phyloP scores from a whole-genome alignment of 2,888 invertebrate genomes.

The Sympetrum striolatum region DNA sequence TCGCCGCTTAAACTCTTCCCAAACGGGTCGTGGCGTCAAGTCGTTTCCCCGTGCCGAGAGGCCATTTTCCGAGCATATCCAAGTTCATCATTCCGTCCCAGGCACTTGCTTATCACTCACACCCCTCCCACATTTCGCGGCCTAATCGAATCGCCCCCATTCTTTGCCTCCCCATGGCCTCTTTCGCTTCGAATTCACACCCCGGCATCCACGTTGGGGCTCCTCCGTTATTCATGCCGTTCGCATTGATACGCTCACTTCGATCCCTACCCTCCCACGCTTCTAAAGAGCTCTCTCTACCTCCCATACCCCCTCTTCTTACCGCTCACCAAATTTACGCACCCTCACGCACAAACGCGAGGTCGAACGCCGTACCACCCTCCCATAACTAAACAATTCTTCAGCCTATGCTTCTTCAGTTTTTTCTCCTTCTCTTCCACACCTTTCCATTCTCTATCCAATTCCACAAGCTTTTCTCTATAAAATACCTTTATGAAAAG shows the following conservation, averaged over 20 bases:
- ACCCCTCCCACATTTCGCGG: not conserved
- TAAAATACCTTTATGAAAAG: too few relatives aligned
- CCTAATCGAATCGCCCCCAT: not conserved
- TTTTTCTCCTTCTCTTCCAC: not conserved
- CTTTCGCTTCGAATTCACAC: conserved; percentile 3
- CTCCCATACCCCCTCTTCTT: too few relatives aligned
- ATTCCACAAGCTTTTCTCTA: too few relatives aligned
- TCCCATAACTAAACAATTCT: not conserved
- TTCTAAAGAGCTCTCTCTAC: not conserved
- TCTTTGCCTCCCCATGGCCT: not conserved
- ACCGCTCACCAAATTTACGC: conserved; percentile 10
- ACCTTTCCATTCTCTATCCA: not conserved
- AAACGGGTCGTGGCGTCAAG: not conserved
- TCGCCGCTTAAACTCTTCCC: not conserved
- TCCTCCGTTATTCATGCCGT: conserved; percentile 24
- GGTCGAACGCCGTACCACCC: not conserved
- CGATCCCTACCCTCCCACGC: not conserved
- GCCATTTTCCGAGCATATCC: not conserved
- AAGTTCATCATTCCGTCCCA: conserved; percentile 22
- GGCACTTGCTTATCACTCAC: not conserved
- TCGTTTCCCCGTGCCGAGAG: not conserved
- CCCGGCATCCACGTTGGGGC: not conserved
- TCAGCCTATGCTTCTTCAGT: not conserved
- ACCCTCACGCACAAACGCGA: conserved; percentile 33
- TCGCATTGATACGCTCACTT: conserved; percentile 21